Base-by-base conservation (phyloP, 2,113 vertebrate species). In the Eulemur macaco region DNA sequence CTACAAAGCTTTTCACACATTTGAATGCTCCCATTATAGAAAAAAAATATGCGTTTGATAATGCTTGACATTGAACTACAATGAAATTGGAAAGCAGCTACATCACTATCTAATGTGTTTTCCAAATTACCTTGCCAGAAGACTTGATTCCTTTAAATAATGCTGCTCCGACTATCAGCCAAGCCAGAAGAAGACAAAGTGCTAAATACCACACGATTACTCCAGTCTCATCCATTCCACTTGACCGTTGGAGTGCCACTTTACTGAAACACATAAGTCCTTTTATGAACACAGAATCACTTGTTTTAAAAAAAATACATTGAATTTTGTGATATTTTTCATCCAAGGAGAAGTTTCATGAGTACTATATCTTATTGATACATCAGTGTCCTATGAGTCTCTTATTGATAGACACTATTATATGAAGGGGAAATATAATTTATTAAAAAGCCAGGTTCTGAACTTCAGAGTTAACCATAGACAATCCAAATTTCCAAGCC, bases 111-210 rank as follows among this genome's bases (percentile, higher is more conserved):
- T 92, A 81, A 58, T 14, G 37, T 78, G 31, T 69, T 91, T 96
- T 84, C 20, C 42, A 56, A 87, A 98, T 97, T 98, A 99, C 99
- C 99, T 99, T 99, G 76, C 99, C 99, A 37, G 99, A 99, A 74
- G 99, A 99, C 96, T 99, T 99, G 97, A 99, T 99, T 96, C 99
- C 99, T 99, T 98, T 99, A 96, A 99, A 99, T 45, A 99, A 97
- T 0, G 98, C 99, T 21, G 98, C 99, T 86, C 97, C 98, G 45
- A 99, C 98, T 34, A 99, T 96, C 0, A 99, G 94, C 98, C 99
- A 99, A 73, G 98, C 97, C 31, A 99, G 98, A 90, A 99, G 99
- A 64, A 99, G 99, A 97, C 99, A 99, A 71, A 99, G 99, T 0
- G 99, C 99, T 98, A 99, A 97, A 95, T 99, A 99, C 99, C 99